These are phyloP conservation scores for Platerodrilus igneus DNA, from an alignment of 2,888 invertebrate genomes.

Conservation along the genomic window DNA sequence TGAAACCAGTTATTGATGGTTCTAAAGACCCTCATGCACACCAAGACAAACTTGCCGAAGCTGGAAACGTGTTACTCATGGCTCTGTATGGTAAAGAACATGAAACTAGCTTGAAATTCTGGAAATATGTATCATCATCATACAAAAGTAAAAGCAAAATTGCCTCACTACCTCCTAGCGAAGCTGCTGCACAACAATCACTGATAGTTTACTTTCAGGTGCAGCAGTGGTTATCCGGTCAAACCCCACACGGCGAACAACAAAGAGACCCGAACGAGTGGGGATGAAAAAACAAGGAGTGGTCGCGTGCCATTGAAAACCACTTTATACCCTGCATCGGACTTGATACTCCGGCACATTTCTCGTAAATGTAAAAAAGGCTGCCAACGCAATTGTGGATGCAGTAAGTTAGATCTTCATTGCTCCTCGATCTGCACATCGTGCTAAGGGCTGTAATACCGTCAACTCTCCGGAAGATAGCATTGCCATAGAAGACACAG, in stretches of 20 bases:
- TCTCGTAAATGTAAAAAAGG: constrained; percentile 13
- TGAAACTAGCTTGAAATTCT: constrained; percentile 15
- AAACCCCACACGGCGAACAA: constrained; percentile 12
- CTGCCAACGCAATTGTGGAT: constrained; percentile 15
- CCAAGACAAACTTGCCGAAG: constrained; percentile 18
- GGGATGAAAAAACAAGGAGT: constrained; percentile 12
- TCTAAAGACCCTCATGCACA: constrained; percentile 18
- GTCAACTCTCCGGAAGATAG: too few relatives aligned
- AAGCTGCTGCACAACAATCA: too few relatives aligned
- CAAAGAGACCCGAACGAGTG: constrained; percentile 14
- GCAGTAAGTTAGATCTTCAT: constrained; percentile 12
- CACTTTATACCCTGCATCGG: constrained; percentile 6
- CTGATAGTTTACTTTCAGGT: too few relatives aligned
- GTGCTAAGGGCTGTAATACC: too few relatives aligned
- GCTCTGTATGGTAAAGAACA: constrained; percentile 19
- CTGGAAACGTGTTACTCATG: constrained; percentile 20
- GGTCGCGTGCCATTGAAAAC: constrained; percentile 2
- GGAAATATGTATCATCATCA: too few relatives aligned
- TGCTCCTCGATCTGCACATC: too few relatives aligned
- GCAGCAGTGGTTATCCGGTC: too few relatives aligned
- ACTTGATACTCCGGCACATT: too few relatives aligned
- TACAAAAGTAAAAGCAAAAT: constrained; percentile 11
- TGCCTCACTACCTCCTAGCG: constrained; percentile 24
- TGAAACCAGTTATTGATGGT: too few relatives aligned
- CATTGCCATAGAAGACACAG: constrained; percentile 2